Base-by-base conservation (phyloP, 2,113 vertebrate species). In the Gasterosteus aculeatus region DNA sequence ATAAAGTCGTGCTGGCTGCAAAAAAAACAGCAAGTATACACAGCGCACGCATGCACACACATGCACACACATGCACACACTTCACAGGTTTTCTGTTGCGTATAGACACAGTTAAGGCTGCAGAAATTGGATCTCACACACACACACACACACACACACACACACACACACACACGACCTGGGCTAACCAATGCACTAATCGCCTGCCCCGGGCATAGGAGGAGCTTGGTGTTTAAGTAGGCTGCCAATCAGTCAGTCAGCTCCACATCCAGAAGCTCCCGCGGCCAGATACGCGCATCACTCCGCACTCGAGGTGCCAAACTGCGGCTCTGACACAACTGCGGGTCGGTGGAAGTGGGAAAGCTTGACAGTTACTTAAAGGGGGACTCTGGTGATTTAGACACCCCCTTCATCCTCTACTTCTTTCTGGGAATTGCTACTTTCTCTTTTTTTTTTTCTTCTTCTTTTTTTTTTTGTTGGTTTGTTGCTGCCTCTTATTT, bases 161-260 rank as follows among this genome's bases (percentile, higher is more conserved):
- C 75, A 65, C 67, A 69, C 77, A 72, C 76, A 79, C 74, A 74
- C 75, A 70, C 75, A 89, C 86, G 92, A 93, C 90, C 91, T 80
- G 41, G 82, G 87, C 88, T 90, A 93, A 92, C 93, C 93, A 94
- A 94, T 92, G 93, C 92, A 94, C 91, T 93, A 90, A 92, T 92
- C 90, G 92, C 89, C 87, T 93, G 93, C 91, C 87, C 93, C 87
- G 87, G 89, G 89, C 94, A 94, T 93, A 94, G 95, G 93, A 94
- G 95, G 95, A 81, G 96, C 96, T 87, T 95, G 94, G 88, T 80
- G 95, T 95, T 96, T 95, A 94, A 95, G 96, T 95, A 95, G 94
- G 88, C 92, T 97, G 97, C 96, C 97, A 98, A 97, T 98, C 96
- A 98, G 95, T 94, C 95, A 94, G 94, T 97, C 96, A 97, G 96